These are phyloP conservation scores for Amblyopsis rosae DNA, from an alignment of 2,113 vertebrate species.

Conservation along the genomic window DNA sequence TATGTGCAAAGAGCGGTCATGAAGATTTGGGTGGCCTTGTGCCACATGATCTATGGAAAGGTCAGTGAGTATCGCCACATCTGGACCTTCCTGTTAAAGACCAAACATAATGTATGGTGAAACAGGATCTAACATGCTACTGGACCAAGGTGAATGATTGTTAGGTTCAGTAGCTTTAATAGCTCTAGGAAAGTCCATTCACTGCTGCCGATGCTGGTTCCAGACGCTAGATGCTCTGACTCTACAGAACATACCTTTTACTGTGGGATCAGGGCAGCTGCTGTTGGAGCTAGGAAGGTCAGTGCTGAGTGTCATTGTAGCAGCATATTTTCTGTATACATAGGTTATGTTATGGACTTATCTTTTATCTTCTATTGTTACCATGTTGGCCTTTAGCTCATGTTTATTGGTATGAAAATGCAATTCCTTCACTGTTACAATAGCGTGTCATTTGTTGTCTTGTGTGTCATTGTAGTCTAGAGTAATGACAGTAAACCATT, in stretches of 20 bases:
- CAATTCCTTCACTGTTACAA: too few relatives aligned
- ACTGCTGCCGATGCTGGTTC: not conserved
- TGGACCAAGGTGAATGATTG: conserved; percentile 83
- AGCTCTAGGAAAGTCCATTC: not conserved
- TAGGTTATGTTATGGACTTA: not conserved
- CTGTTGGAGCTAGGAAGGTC: conserved; percentile 96
- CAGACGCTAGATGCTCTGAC: conserved; percentile 84
- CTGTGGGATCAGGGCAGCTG: conserved; percentile 83
- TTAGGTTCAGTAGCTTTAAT: not conserved
- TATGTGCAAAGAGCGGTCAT: conserved; percentile 87
- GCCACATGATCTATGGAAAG: conserved; percentile 94
- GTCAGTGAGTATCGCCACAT: conserved; percentile 73
- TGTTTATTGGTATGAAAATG: too few relatives aligned
- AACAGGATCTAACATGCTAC: conserved; percentile 84
- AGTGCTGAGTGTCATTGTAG: conserved; percentile 6
- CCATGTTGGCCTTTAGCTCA: too few relatives aligned
- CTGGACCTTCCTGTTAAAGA: conserved; percentile 57
- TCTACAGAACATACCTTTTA: conserved; percentile 83
- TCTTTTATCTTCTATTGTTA: too few relatives aligned
- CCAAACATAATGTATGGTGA: conserved; percentile 68
- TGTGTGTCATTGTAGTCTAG: not conserved
- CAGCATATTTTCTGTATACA: not conserved
- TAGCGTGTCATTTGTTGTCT: too few relatives aligned
- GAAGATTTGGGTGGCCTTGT: conserved; percentile 90
- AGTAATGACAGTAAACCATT: not conserved